Percentiles rank a stretch among this genome's conserved stretches.
Evolutionary conservation across 1,140 invertebrate genomes (phyloP).

Genomic region (Papilio aristodemus): DNA sequence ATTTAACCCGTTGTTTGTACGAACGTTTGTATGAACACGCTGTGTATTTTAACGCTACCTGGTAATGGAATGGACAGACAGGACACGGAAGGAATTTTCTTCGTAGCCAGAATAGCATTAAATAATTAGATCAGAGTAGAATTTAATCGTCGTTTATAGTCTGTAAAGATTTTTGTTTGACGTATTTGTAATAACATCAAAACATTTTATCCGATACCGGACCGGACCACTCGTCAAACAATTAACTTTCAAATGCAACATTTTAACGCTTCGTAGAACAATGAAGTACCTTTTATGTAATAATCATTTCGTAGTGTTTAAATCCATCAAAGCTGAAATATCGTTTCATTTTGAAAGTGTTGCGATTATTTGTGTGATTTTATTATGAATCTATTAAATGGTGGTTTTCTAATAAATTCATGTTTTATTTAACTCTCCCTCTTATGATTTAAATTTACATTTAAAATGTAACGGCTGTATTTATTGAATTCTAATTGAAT

Average conservation of each 20-base stretch:
- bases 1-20: background rate
- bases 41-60: background rate
- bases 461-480: background rate
- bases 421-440: conserved; percentile 39
- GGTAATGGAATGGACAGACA: background rate
- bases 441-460: too few relatives aligned
- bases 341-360: conserved; percentile 39
- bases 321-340: conserved; percentile 33
- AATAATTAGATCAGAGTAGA: conserved; percentile 47
- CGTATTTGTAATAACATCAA: too few relatives aligned
- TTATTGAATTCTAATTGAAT: too few relatives aligned
- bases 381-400: conserved; percentile 56
- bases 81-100: conserved; percentile 30
- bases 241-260: conserved; percentile 26
- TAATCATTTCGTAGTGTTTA: conserved; percentile 32
- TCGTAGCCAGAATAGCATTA: conserved; percentile 45
- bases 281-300: conserved; percentile 30
- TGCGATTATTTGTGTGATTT: conserved; percentile 52
- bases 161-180: conserved; percentile 38
- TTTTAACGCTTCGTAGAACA: conserved; percentile 55
- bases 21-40: background rate
- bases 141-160: conserved; percentile 39
- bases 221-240: too few relatives aligned
- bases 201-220: too few relatives aligned
- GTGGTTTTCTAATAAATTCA: conserved; percentile 50